These are phyloP conservation scores for Dreissena polymorpha DNA, from an alignment of 1,140 invertebrate genomes.

Conservation along the genomic window DNA sequence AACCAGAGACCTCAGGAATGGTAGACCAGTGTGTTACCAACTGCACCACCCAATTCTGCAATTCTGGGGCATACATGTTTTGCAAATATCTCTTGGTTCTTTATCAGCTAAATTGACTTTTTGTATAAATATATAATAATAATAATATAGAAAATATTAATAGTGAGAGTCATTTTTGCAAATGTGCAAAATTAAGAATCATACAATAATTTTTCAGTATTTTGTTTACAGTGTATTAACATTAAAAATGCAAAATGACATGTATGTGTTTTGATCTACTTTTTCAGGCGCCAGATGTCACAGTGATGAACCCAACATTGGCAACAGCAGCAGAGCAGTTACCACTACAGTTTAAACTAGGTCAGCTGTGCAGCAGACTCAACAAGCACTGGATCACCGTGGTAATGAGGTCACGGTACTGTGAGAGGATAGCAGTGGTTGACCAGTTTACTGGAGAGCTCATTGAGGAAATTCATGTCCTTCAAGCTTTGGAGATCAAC, in stretches of 20 bases:
- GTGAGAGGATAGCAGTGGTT: constrained; percentile 18
- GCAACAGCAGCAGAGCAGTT: background rate
- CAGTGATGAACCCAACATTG: background rate
- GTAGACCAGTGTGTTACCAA: no score
- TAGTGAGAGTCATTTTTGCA: no score
- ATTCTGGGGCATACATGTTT: no score
- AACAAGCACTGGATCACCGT: constrained; percentile 62
- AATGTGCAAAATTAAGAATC: no score
- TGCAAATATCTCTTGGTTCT: no score
- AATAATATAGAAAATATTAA: no score
- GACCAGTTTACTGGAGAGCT: constrained; percentile 73
- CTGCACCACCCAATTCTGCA: no score
- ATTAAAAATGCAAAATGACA: background rate
- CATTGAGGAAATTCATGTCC: constrained; percentile 73
- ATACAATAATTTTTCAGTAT: no score
- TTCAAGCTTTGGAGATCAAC: constrained; percentile 84
- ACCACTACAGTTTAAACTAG: constrained; percentile 54
- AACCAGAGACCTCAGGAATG: no score
- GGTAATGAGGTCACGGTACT: constrained; percentile 29
- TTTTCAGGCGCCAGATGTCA: background rate
- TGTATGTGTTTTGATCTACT: background rate
- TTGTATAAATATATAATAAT: no score
- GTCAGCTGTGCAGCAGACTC: constrained; percentile 48
- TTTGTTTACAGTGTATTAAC: no score
- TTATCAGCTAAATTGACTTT: no score